phyloP scores from a whole-genome alignment of 2,797 vertebrate species.

The Bovichtus variegatus region DNA sequence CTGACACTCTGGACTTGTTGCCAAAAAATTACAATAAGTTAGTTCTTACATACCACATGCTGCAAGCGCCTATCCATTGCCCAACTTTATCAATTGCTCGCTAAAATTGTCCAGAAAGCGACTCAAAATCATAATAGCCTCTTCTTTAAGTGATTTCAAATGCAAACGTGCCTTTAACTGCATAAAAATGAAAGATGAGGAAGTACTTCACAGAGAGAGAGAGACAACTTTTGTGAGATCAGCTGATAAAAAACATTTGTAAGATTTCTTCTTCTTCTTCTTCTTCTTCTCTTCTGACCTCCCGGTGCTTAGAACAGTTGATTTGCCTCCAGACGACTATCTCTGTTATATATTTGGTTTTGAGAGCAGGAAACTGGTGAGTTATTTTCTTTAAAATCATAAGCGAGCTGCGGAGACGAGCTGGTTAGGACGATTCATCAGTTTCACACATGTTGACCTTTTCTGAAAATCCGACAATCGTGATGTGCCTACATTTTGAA shows the following conservation, averaged over 20 bases:
- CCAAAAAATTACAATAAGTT: slow-evolving; percentile 3
- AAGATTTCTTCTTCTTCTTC: not conserved
- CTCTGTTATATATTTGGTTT: not conserved
- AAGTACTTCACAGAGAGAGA: not conserved
- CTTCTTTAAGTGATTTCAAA: slow-evolving; percentile 1
- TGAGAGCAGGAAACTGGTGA: no score
- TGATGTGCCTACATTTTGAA: not conserved
- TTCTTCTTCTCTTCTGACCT: not conserved
- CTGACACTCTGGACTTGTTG: slow-evolving; percentile 6
- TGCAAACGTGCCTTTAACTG: not conserved
- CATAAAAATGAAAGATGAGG: slow-evolving; percentile 14
- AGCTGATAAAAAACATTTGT: not conserved
- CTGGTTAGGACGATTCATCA: not conserved
- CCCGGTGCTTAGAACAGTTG: not conserved
- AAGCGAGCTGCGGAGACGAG: not conserved
- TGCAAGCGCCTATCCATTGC: not conserved
- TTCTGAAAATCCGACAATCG: not conserved
- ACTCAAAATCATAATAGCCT: not conserved
- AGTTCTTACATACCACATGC: not conserved
- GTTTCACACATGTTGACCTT: slow-evolving; percentile 2
- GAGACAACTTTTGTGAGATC: not conserved
- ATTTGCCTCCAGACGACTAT: not conserved
- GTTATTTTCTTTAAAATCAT: no score
- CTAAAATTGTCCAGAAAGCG: not conserved
- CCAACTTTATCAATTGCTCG: not conserved